Evolutionary conservation across 2,113 vertebrate species (phyloP), one percentile per base, ranked within the genome.

Genomic region (Oplegnathus fasciatus): DNA sequence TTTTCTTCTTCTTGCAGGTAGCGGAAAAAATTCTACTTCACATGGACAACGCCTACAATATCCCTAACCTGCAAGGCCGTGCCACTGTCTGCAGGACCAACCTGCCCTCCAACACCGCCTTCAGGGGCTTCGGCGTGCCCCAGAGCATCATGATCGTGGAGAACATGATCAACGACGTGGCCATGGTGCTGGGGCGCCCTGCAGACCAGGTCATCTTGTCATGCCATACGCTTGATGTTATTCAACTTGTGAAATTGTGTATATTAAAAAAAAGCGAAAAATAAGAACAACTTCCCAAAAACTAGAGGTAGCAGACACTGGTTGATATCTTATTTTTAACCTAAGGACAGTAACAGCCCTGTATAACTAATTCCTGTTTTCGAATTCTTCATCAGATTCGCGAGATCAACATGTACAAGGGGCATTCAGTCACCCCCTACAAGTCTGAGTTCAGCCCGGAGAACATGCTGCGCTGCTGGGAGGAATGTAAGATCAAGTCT

Each of bases 21-120:
- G 55, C 81, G 50, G 92, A 97, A 78, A 92, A 96, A 71, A 90
- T 96, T n/a, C 74, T 97, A 24, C 89, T 97, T 40, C 96, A 97
- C 89, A 86, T 96, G 55, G 97, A 97, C 90, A 97, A 93, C 14
- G 80, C 93, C 1, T 98, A 98, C 81, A 73, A 92, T 78, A 96
- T 98, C 82, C 95, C 95, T 5, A 96, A 98, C 90, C 92, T 97
- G 80, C 89, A 84, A 37, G 96, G 96, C 55, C 69, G 37, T 0
- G 83, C 86, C 0, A 84, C 80, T 0, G 88, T 95, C 82, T 98
- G 97, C 94, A 96, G 92, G 85, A 98, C 97, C 26, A 96, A 98
- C 91, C 90, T 98, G 80, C 97, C 96, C 18, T 98, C 97, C 70
- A 98, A 97, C 82, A 97, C 96, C 0, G 92, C 96, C 54, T 98